These are phyloP conservation scores for Achatina immaculata DNA, from an alignment of 1,140 invertebrate species.

Conservation along the genomic window DNA sequence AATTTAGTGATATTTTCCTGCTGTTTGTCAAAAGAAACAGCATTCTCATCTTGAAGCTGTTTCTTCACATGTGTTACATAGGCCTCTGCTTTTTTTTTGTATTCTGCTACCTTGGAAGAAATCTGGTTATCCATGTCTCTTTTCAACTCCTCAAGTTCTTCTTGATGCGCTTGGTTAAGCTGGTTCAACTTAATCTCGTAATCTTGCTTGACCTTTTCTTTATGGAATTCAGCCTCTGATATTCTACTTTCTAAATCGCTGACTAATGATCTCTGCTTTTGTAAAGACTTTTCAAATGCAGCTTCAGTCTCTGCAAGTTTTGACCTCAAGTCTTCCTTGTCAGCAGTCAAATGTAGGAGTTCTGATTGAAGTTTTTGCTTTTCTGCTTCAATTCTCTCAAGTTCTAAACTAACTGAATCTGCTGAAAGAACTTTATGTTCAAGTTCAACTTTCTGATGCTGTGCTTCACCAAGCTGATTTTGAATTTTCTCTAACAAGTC, in stretches of 20 bases:
- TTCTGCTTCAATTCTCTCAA: background rate
- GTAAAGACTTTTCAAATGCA: background rate
- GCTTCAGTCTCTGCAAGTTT: background rate
- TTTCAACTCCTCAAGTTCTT: constrained; percentile 38
- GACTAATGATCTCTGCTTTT: background rate
- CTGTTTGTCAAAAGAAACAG: constrained; percentile 48
- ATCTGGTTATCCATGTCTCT: constrained; percentile 57
- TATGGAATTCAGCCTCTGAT: background rate
- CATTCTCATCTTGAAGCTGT: constrained; percentile 59
- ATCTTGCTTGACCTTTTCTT: constrained; percentile 22
- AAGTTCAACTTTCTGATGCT: constrained; percentile 11
- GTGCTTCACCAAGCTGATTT: background rate
- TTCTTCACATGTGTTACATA: constrained; percentile 67
- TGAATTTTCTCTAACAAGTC: background rate
- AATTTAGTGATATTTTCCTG: constrained; percentile 49
- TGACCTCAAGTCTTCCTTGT: background rate
- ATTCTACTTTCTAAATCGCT: background rate
- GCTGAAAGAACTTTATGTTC: constrained; percentile 33
- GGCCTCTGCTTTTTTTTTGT: constrained; percentile 68
- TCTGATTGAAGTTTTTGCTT: background rate
- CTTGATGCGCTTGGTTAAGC: constrained; percentile 49
- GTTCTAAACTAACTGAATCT: background rate
- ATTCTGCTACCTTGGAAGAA: constrained; percentile 60
- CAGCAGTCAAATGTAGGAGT: background rate
- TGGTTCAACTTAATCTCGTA: constrained; percentile 36